Evolutionary conservation across 2,797 vertebrate genomes (phyloP).

Genomic region (Sphenopsis melanotis): DNA sequence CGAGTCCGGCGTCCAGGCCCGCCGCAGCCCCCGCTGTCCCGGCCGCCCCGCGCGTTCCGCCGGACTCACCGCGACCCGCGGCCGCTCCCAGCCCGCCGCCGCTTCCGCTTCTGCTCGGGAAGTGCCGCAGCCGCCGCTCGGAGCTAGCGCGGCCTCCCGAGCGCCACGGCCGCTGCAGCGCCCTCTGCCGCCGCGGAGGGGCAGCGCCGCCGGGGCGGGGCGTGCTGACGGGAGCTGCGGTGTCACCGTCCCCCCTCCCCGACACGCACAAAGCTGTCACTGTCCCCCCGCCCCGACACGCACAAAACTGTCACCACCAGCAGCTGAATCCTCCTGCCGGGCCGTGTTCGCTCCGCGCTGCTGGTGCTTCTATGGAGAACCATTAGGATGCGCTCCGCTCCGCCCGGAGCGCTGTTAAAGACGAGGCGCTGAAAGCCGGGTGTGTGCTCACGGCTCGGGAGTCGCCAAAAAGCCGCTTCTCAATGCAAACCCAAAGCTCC

Average conservation of each 20-base stretch:
- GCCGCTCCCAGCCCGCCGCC: background rate
- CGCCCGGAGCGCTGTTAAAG: accelerated
- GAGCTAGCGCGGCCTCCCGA: too few relatives aligned
- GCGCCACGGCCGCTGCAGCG: background rate
- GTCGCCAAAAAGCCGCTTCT: background rate
- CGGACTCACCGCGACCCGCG: background rate
- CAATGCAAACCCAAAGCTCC: accelerated
- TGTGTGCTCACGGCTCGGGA: too few relatives aligned
- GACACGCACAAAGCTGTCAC: background rate
- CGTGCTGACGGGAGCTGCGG: background rate
- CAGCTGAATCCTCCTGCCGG: accelerated
- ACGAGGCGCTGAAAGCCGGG: background rate
- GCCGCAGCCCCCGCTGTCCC: background rate
- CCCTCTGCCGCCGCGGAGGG: background rate
- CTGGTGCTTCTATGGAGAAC: accelerated
- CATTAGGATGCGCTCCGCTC: too few relatives aligned
- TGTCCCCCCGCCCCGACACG: accelerated
- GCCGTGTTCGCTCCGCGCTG: accelerated
- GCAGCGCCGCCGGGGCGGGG: background rate
- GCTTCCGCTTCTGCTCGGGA: background rate
- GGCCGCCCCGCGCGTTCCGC: background rate
- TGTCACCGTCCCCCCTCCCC: background rate
- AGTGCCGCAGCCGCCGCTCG: background rate
- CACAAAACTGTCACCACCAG: accelerated
- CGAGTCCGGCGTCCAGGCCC: background rate